Evolutionary conservation across 1,140 invertebrate genomes (phyloP), one percentile per base, ranked within the genome.

Genomic region (Tribolium madens): DNA sequence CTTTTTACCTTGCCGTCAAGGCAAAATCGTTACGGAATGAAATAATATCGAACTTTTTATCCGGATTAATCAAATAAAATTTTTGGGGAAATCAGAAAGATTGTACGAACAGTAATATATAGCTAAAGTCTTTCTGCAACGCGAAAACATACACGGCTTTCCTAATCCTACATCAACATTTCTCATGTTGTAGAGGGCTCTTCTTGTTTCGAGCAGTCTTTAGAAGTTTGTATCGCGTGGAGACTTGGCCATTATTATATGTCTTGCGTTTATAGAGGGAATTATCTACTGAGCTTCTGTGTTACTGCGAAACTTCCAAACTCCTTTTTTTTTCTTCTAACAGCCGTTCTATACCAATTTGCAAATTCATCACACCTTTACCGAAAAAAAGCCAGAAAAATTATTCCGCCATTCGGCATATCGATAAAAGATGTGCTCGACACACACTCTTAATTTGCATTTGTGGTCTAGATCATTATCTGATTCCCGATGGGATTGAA

Each of bases 191-290:
- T 72, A 48, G 50, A 72, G 70, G 70, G 50, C 42, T 72, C 50
- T 52, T 72, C 70, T 72, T 72, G 70, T 72, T 72, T 72, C 46
- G 46, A 72, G 70, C 50, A 72, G 70, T 72, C 70, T 72, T 72
- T 72, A 72, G 70, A 72, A 72, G 70, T 72, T 72, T 72, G 70
- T 72, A 72, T 72, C 70, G 70, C 46, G 50, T 14, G 57, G 70
- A 72, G 70, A 72, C 70, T 72, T 13, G 31, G 70, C 70, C 70
- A 72, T 72, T 72, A 72, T 72, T 72, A 72, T 72, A 72, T 72
- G 70, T 72, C 70, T 72, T 72, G 70, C 70, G 70, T 72, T 72
- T 72, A 72, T 72, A 72, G 46, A 5, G 70, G 70, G 70, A 72
- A 72, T 72, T 72, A 72, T 64, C 57, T 72, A 72, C 46, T 48